Conservation (phyloP, 2,888 invertebrate genomes). For the Nomada ruficornis region DNA sequence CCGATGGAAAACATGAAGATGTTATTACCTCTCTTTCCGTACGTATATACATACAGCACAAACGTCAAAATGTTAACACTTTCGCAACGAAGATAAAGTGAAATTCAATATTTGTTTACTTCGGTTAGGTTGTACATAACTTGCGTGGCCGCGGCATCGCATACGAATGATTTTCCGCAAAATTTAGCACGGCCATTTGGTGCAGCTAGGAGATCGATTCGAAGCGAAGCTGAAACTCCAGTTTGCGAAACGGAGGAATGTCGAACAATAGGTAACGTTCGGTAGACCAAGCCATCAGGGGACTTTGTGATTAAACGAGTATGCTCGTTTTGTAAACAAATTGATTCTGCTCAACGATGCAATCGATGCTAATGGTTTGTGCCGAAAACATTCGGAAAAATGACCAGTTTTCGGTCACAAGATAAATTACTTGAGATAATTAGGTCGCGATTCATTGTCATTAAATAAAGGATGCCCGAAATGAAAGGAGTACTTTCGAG, state of each 20-base stretch:
- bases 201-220: constrained; percentile 12
- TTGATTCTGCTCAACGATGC: not conserved
- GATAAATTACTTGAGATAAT: too few relatives aligned
- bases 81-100: not conserved
- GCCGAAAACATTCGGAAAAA: not conserved
- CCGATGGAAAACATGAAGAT: not conserved
- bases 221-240: constrained; percentile 7
- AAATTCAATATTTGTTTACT: constrained; percentile 19
- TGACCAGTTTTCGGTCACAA: too few relatives aligned
- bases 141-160: not conserved
- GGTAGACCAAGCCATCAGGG: not conserved
- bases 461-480: too few relatives aligned
- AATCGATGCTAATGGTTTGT: too few relatives aligned
- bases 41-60: not conserved
- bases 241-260: constrained; percentile 59
- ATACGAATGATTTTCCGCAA: constrained; percentile 18
- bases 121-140: not conserved
- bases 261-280: constrained; percentile 45
- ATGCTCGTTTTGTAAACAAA: not conserved
- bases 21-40: not conserved
- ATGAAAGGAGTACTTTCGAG: too few relatives aligned
- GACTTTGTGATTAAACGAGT: not conserved
- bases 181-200: constrained; percentile 14
- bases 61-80: not conserved
- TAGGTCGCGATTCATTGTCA: too few relatives aligned